These are phyloP conservation scores for Anorthoa munda DNA, from an alignment of 2,888 invertebrate species.

Conservation along the genomic window DNA sequence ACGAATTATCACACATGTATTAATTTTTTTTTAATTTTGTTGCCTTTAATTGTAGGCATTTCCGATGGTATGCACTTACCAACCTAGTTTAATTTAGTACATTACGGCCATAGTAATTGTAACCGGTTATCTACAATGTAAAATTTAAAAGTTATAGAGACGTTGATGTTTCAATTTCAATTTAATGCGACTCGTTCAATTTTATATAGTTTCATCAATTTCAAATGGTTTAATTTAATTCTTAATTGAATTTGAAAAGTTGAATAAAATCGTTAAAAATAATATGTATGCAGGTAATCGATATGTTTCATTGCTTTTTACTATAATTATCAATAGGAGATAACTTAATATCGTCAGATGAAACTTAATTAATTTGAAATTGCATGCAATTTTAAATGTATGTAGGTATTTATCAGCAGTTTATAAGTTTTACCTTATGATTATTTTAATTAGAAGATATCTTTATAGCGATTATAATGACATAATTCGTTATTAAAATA, in stretches of 20 bases:
- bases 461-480: background rate
- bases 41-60: background rate
- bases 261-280: slow-evolving; percentile 16
- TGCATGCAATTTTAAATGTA: background rate
- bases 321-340: background rate
- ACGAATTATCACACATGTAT: too few species aligned
- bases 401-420: background rate
- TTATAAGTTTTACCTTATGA: background rate
- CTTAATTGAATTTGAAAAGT: slow-evolving; percentile 16
- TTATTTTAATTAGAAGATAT: slow-evolving; percentile 18
- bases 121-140: background rate
- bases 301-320: slow-evolving; percentile 25
- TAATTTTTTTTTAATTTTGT: background rate
- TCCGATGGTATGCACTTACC: background rate
- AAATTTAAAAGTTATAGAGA: background rate
- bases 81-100: background rate
- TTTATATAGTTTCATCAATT: background rate
- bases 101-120: background rate
- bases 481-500: slow-evolving; percentile 1
- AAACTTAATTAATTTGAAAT: slow-evolving; percentile 12
- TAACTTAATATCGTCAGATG: background rate
- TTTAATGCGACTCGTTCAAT: background rate
- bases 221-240: slow-evolving; percentile 36
- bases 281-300: slow-evolving; percentile 9
- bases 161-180: background rate